Base-by-base conservation (phyloP, 2,113 vertebrate species). In the Rhea pennata region DNA sequence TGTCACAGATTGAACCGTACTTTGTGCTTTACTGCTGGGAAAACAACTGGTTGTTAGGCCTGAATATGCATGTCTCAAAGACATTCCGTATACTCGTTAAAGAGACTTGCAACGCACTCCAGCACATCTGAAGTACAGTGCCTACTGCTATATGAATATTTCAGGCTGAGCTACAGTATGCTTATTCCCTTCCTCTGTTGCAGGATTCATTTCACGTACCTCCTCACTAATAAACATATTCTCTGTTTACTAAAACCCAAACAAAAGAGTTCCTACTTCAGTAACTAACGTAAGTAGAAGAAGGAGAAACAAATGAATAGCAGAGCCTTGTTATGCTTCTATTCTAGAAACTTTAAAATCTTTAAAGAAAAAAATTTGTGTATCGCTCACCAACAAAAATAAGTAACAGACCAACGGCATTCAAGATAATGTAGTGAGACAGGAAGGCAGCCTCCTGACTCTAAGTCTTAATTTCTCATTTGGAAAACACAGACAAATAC, bases 81-180 rank as follows among this genome's bases (percentile, higher is more conserved):
- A 14, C n/a, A 19, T 33, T 67, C 14, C 17, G 13, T 1, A 7
- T 27, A 39, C 6, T 5, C 40, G 70, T 8, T 40, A 50, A 10
- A 21, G 71, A 10, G 58, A 51, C 12, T 33, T 36, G 29, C 26
- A 12, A 16, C 0, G 0, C 24, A 24, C 22, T n/a, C 22, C 75
- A 54, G 79, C 78, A 65, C 39, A 6, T 0, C 13, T 56, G 21
- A 9, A 42, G 54, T 0, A 17, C 42, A 48, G 48, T 40, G 81
- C 39, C 20, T 53, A 9, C 61, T 24, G 22, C 76, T 24, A 40
- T 24, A 12, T 3, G 8, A 44, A 29, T 6, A 17, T 26, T 33
- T 59, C 29, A 9, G 59, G 39, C 27, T 46, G 14, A 31, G 16
- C 15, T 17, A 6, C 20, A 3, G 36, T 0, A n/a, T 42, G 50